These are phyloP conservation scores for Spizaetus ornatus DNA, from an alignment of 2,113 vertebrate genomes.

Conservation along the genomic window DNA sequence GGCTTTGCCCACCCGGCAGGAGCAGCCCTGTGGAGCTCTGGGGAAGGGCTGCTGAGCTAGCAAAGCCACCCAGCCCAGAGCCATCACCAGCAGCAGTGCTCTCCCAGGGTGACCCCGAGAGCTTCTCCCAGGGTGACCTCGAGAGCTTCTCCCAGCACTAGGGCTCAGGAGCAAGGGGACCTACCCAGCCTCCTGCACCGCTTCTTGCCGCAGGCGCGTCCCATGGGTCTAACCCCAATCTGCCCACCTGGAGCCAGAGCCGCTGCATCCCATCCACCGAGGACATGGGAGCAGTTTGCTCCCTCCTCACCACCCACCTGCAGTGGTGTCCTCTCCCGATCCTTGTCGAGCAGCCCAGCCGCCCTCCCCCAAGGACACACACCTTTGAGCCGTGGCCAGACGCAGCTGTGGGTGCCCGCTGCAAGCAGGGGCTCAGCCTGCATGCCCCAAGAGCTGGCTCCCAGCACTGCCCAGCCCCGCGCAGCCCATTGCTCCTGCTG, in stretches of 20 bases:
- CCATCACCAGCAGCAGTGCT: rapidly evolving
- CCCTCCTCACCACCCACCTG: neutral
- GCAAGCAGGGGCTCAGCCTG: neutral
- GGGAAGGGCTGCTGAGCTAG: neutral
- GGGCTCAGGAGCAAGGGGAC: neutral
- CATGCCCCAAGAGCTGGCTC: rapidly evolving
- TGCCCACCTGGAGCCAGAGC: rapidly evolving
- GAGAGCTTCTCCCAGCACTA: neutral
- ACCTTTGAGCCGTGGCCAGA: rapidly evolving
- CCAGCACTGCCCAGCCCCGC: neutral
- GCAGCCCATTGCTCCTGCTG: neutral
- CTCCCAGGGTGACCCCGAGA: neutral
- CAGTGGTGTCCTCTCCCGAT: neutral
- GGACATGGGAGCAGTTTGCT: neutral
- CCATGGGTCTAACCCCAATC: neutral
- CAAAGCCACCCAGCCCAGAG: neutral
- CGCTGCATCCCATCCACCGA: rapidly evolving
- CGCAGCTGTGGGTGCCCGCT: rapidly evolving
- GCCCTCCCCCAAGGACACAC: neutral
- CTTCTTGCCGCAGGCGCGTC: rapidly evolving
- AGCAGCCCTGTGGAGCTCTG: rapidly evolving
- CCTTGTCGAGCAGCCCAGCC: rapidly evolving
- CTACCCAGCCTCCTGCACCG: rapidly evolving
- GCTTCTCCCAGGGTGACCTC: neutral
- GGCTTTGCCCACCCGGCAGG: neutral